Conservation (phyloP, 1,140 invertebrate species). For the Gryon sp. region DNA sequence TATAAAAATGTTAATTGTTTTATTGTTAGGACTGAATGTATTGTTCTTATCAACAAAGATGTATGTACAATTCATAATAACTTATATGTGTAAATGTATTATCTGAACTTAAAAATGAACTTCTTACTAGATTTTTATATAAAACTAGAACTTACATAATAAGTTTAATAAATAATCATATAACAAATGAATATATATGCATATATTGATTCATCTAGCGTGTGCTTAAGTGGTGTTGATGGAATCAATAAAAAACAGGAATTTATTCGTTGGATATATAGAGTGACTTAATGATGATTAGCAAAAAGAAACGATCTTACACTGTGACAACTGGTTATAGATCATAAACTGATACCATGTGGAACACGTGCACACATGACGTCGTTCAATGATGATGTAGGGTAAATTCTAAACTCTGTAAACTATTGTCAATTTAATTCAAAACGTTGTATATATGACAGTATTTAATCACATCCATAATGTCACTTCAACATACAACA, state of each 20-base stretch:
- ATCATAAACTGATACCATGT: constrained; percentile 24
- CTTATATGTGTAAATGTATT: not conserved
- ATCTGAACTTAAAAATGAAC: constrained; percentile 28
- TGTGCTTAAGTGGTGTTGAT: constrained; percentile 19
- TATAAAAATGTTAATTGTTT: too few species aligned
- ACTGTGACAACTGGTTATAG: constrained; percentile 6
- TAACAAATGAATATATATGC: constrained; percentile 9
- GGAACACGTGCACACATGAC: constrained; percentile 27
- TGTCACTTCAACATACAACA: too few species aligned
- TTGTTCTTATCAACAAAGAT: constrained; percentile 42
- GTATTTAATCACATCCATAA: too few species aligned
- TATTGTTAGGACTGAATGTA: constrained; percentile 9
- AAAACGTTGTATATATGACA: too few species aligned
- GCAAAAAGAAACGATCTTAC: constrained; percentile 17
- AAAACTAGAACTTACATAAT: constrained; percentile 25
- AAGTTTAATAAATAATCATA: constrained; percentile 41
- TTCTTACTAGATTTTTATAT: constrained; percentile 17
- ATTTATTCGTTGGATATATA: constrained; percentile 9
- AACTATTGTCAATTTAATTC: constrained; percentile 1
- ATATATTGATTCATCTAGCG: constrained; percentile 9
- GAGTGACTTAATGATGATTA: constrained; percentile 19
- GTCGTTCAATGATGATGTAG: not conserved
- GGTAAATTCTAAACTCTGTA: constrained; percentile 5
- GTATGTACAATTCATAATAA: constrained; percentile 7
- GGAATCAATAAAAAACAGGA: constrained; percentile 49